These are phyloP conservation scores for Temnothorax ravouxi DNA, from an alignment of 2,888 invertebrate genomes.

Conservation along the genomic window DNA sequence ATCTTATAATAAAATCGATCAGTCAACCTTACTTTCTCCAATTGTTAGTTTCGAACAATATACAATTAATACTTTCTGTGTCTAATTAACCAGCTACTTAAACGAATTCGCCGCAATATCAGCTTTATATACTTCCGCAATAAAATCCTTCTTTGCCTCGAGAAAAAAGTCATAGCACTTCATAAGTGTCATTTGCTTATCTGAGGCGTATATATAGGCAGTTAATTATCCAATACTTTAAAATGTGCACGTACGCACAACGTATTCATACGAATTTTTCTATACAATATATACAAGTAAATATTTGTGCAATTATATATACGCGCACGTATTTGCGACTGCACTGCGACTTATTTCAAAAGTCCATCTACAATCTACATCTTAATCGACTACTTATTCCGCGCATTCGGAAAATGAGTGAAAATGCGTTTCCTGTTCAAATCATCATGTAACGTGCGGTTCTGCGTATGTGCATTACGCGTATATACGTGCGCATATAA, in stretches of 20 bases:
- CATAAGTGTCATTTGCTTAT: constrained; percentile 32
- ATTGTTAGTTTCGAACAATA: constrained; percentile 26
- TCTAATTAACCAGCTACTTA: constrained; percentile 67
- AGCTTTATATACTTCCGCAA: constrained; percentile 54
- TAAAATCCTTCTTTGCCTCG: constrained; percentile 58
- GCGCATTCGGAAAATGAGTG: neutral
- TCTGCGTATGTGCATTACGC: constrained; percentile 45
- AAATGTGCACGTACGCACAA: constrained; percentile 12
- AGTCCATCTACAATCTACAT: neutral
- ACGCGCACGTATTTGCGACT: neutral
- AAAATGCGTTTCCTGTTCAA: constrained; percentile 69
- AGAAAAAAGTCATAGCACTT: constrained; percentile 38
- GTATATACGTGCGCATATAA: constrained; percentile 37
- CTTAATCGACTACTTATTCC: neutral
- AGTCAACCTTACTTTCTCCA: no score
- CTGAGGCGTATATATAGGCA: constrained; percentile 31
- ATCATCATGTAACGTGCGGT: constrained; percentile 46
- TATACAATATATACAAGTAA: constrained; percentile 29
- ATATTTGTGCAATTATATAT: constrained; percentile 47
- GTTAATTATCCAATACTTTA: constrained; percentile 38
- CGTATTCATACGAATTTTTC: neutral
- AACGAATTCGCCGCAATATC: constrained; percentile 56
- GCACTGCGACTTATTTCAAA: neutral
- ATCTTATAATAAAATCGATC: no score
- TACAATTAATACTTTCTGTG: neutral